Evolutionary conservation across 2,888 invertebrate species (phyloP), one percentile per base, ranked within the genome.

Genomic region (Lymantria monacha): DNA sequence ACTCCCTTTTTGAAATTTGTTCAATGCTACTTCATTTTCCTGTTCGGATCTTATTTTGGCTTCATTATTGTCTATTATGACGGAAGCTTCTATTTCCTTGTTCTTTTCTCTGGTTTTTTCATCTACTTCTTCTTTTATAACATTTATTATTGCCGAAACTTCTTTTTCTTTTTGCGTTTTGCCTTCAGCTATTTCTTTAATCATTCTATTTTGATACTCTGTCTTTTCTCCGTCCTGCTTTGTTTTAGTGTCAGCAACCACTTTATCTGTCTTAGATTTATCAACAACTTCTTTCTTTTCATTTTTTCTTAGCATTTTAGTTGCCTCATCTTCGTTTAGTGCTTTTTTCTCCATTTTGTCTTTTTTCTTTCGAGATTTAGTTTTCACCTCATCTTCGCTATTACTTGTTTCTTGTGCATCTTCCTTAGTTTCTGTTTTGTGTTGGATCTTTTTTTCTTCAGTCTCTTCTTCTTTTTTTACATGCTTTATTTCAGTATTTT

Each of bases 141-240:
- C 44, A 13, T 15, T 30, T 30, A 49, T 51, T 33, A 33, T 7
- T 33, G 33, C 7, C 33, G 7, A 9, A 10, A 10, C 10, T 7
- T 42, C 36, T n/a, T n/a, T n/a, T n/a, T n/a, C n/a, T 31, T 55
- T 53, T 41, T 51, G 42, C 45, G 57, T 55, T 52, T 49, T 43
- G 10, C 3, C 46, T 30, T 38, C 37, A 40, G 45, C 13, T 7
- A 37, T 31, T 5, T 8, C 13, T 13, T 30, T n/a, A n/a, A n/a
- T n/a, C n/a, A n/a, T n/a, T n/a, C n/a, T n/a, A n/a, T n/a, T n/a
- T n/a, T n/a, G n/a, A n/a, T n/a, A n/a, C n/a, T n/a, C n/a, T n/a
- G n/a, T 36, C 12, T 30, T 13, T 30, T 30, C 11, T n/a, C n/a
- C 40, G 30, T 51, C 31, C 9, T 30, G 8, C 10, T 30, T 44